phyloP scores from a whole-genome alignment of 2,888 invertebrate species.

The Melangyna quadrimaculata region DNA sequence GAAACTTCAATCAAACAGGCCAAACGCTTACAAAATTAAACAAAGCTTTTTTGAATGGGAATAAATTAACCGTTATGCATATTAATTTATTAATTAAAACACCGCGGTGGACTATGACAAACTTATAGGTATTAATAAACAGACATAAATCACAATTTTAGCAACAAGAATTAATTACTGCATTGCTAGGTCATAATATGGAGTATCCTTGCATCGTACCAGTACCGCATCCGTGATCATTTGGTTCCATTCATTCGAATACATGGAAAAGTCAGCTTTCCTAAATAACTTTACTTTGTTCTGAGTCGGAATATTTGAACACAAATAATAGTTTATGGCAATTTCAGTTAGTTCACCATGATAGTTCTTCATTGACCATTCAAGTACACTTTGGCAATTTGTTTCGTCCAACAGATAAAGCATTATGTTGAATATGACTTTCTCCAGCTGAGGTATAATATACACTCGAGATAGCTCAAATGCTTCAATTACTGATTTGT shows the following conservation, averaged over 20 bases:
- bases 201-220: conserved; percentile 75
- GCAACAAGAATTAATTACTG: conserved; percentile 33
- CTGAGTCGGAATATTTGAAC: conserved; percentile 75
- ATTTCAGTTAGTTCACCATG: conserved; percentile 80
- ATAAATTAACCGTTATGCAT: background rate
- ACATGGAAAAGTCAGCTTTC: conserved; percentile 78
- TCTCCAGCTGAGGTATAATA: conserved; percentile 79
- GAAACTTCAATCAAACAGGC: background rate
- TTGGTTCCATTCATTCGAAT: conserved; percentile 80
- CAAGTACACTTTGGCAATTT: conserved; percentile 78
- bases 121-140: background rate
- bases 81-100: conserved; percentile 2
- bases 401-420: conserved; percentile 76
- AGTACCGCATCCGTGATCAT: conserved; percentile 79
- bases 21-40: background rate
- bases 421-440: conserved; percentile 76
- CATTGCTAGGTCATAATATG: conserved; percentile 36
- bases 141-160: background rate
- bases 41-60: background rate
- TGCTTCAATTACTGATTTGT: conserved; percentile 78
- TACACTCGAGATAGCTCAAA: conserved; percentile 80
- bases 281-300: conserved; percentile 78
- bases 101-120: background rate
- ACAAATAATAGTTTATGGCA: conserved; percentile 80
- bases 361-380: conserved; percentile 80